A percentile compares a stretch with the other conserved stretches of the same genome.
Evolutionary conservation across 2,797 vertebrate species (phyloP).

Genomic region (Simalia tracyae): DNA sequence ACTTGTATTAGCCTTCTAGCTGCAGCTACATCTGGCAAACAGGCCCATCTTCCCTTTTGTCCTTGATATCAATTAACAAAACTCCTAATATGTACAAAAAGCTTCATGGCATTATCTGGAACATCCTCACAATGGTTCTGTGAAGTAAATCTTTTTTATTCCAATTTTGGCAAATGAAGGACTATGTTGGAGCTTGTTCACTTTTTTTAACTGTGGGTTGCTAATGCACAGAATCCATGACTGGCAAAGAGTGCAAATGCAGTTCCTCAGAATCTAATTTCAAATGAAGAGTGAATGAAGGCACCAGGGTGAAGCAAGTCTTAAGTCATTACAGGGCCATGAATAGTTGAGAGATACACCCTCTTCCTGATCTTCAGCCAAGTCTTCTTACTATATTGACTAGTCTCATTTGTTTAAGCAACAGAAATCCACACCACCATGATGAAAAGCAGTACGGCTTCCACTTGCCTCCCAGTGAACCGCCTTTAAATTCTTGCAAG

Average conservation of each 20-base stretch:
- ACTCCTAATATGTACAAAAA: neutral
- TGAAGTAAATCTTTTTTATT: neutral
- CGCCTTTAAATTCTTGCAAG: neutral
- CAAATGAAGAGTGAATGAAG: neutral
- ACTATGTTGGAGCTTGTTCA: neutral
- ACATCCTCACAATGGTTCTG: neutral
- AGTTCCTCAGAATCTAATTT: neutral
- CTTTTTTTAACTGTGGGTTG: neutral
- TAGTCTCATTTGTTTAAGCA: neutral
- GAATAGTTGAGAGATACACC: neutral
- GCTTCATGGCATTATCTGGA: neutral
- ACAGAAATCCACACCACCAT: neutral
- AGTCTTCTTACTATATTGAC: neutral
- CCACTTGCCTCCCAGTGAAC: neutral
- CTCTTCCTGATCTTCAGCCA: neutral
- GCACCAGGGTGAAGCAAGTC: too few species aligned
- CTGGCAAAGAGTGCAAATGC: neutral
- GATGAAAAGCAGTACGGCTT: neutral
- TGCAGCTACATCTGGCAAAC: slow-evolving; percentile 43
- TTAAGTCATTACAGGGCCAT: neutral
- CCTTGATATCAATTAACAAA: neutral
- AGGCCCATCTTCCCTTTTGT: neutral
- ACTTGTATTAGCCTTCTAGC: neutral
- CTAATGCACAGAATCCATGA: too few species aligned
- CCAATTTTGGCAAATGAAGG: neutral